phyloP scores from a whole-genome alignment of 2,888 invertebrate species.

The Portevinia maculata region DNA sequence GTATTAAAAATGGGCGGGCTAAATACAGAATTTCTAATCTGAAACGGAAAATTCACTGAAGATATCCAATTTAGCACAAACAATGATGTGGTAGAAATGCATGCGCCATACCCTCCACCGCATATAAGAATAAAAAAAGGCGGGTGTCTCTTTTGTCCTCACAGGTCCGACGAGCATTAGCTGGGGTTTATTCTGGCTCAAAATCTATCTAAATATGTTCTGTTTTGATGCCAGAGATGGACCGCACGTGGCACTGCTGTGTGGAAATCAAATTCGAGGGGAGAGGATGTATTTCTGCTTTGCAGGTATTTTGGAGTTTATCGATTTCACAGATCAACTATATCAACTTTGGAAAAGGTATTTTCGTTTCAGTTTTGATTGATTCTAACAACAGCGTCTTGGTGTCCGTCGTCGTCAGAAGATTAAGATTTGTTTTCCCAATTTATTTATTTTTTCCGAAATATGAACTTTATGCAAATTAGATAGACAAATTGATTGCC shows the following conservation, averaged over 20 bases:
- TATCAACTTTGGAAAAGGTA: conserved; percentile 40
- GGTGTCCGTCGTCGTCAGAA: background rate
- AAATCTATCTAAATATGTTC: conserved; percentile 54
- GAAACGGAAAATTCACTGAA: conserved; percentile 35
- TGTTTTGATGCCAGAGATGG: conserved; percentile 56
- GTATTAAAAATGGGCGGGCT: conserved; percentile 21
- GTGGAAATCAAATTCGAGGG: background rate
- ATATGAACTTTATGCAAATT: conserved; percentile 47
- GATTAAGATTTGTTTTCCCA: background rate
- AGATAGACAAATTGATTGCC: too few species aligned
- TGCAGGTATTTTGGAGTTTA: conserved; percentile 52
- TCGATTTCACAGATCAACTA: conserved; percentile 8
- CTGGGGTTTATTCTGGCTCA: conserved; percentile 17
- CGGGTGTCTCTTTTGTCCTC: conserved; percentile 8
- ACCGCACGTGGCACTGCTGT: conserved; percentile 40
- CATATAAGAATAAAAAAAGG: background rate
- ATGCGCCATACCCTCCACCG: background rate
- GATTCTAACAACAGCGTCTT: conserved; percentile 37
- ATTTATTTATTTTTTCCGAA: background rate
- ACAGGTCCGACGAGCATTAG: background rate
- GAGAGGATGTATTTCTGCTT: conserved; percentile 18
- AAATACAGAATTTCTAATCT: conserved; percentile 9
- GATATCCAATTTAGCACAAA: conserved; percentile 47
- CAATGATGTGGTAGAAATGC: background rate
- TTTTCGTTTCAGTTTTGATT: conserved; percentile 26